Base-by-base conservation (phyloP, 2,113 vertebrate genomes). In the Platichthys flesus region DNA sequence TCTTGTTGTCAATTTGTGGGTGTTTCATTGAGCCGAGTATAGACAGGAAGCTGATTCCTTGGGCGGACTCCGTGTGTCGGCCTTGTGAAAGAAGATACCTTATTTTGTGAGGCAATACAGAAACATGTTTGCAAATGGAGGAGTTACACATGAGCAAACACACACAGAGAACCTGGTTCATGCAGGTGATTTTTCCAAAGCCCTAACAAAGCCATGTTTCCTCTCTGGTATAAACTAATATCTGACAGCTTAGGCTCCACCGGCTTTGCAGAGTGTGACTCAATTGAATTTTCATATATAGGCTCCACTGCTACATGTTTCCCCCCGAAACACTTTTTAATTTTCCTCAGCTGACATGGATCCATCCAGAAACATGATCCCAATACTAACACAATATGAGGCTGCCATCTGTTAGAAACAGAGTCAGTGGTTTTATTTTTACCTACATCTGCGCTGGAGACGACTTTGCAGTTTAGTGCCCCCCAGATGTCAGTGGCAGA, bases 291-390 rank as follows among this genome's bases (percentile, higher is more conserved):
- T 49, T 56, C 51, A 54, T 67, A 47, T 14, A 47, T 47, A 47
- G 3, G 12, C 21, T 21, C 8, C 21, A 56, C 20, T 24, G 49
- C 18, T 49, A 21, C 42, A 51, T 24, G 9, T 28, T n/a, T 57
- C 13, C 3, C 28, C 5, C 3, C 2, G 35, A 40, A 42, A 59
- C 23, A 9, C 12, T 5, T 42, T 31, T 26, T 21, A 2, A 35
- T 14, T 64, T 54, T 15, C 12, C 9, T 47, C 37, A 55, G 60
- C 20, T 64, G 35, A 37, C 35, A 84, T 52, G 42, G 21, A n/a
- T n/a, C n/a, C n/a, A n/a, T n/a, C n/a, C n/a, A 65, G 65, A 82
- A 82, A 79, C 59, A 71, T 60, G 40, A 74, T 79, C 57, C 24
- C 72, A 76, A 12, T 58, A 77, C 65, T 45, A 79, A 81, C 67